Percentiles rank a stretch among this genome's conserved stretches.
phyloP scores from a whole-genome alignment of 2,113 vertebrate genomes.

The Charina bottae region DNA sequence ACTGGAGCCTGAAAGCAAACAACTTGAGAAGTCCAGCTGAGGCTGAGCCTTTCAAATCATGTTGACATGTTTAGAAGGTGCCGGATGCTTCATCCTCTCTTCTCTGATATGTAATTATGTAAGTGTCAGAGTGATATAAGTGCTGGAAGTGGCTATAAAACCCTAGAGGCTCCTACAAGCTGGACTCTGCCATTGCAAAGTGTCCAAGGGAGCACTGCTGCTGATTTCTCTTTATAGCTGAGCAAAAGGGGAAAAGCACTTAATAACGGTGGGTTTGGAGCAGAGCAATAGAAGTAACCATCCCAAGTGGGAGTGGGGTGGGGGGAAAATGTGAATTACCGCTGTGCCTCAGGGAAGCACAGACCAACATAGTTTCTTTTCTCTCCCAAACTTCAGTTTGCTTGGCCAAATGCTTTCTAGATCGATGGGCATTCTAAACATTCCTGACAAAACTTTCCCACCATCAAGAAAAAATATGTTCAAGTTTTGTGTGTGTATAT shows the following conservation, averaged over 20 bases:
- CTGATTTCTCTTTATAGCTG: slow-evolving; percentile 33
- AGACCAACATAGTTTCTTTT: neutral
- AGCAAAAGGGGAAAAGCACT: slow-evolving; percentile 51
- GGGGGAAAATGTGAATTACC: slow-evolving; percentile 21
- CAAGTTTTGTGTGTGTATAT: neutral
- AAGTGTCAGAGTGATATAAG: slow-evolving; percentile 70
- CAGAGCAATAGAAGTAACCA: slow-evolving; percentile 26
- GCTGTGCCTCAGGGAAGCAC: rapidly evolving
- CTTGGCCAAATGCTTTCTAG: slow-evolving; percentile 12
- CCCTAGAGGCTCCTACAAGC: slow-evolving; percentile 35
- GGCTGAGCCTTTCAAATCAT: slow-evolving; percentile 72
- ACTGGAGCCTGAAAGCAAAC: slow-evolving; percentile 64
- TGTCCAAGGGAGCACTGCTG: slow-evolving; percentile 36
- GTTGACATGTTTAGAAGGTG: slow-evolving; percentile 70
- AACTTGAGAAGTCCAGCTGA: slow-evolving; percentile 56
- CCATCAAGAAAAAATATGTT: neutral
- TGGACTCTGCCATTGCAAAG: slow-evolving; percentile 8
- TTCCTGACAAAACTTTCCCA: neutral
- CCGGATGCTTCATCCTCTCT: slow-evolving; percentile 63
- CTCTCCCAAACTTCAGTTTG: neutral
- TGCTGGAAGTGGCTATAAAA: slow-evolving; percentile 61
- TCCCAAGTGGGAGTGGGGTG: slow-evolving; percentile 14
- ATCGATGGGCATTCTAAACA: neutral
- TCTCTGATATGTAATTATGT: slow-evolving; percentile 71
- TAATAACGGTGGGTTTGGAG: neutral